Evolutionary conservation across 2,888 invertebrate species (phyloP).

Genomic region (Dicranocentrus wangi): DNA sequence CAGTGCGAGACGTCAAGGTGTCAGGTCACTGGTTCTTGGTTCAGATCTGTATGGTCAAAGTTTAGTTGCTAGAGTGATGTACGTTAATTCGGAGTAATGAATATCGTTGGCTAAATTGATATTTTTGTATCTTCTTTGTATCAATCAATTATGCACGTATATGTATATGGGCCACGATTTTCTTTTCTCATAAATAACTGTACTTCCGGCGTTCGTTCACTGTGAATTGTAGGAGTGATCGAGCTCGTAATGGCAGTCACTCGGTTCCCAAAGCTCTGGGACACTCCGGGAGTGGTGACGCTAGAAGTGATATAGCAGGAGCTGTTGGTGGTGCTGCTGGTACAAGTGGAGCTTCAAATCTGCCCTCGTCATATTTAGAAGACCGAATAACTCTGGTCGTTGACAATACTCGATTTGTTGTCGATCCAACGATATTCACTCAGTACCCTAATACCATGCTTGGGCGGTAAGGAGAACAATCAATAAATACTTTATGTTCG

Average conservation of each 20-base stretch:
- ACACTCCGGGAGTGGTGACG: conserved; percentile 24
- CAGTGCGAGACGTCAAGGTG: no score
- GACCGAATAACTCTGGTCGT: conserved; percentile 95
- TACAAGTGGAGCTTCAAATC: conserved; percentile 44
- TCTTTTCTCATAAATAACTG: no score
- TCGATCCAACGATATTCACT: conserved; percentile 93
- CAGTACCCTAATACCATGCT: conserved; percentile 99
- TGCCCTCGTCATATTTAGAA: conserved; percentile 76
- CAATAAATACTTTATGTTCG: no score
- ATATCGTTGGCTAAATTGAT: no score
- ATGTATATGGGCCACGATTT: no score
- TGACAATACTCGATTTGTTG: conserved; percentile 94
- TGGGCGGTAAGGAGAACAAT: conserved; percentile 84
- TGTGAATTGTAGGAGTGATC: conserved; percentile 54
- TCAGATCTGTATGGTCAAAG: no score
- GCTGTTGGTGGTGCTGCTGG: conserved; percentile 73
- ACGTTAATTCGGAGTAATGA: no score
- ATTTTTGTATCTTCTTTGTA: no score
- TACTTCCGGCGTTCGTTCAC: no score
- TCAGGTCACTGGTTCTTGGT: no score
- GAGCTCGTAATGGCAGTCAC: conserved; percentile 59
- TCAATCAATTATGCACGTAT: no score
- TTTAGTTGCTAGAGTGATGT: no score
- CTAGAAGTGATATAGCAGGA: conserved; percentile 75
- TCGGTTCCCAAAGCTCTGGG: conserved; percentile 58